Percentiles rank a stretch among this genome's conserved stretches.
Conservation (phyloP, 2,797 vertebrate species). For the Myotis daubentonii region DNA sequence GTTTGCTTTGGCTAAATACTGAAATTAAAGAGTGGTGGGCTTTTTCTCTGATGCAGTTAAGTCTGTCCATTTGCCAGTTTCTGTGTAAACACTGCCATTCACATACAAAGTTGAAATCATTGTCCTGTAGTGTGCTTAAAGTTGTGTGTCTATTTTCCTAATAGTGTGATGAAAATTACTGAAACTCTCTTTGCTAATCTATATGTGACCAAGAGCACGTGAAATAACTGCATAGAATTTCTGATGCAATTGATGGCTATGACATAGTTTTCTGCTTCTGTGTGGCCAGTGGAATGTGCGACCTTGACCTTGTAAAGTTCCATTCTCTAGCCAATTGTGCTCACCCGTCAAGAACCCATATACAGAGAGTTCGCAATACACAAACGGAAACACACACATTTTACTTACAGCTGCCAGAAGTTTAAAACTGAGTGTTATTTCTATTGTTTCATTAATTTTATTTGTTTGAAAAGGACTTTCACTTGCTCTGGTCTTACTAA, state of each 20-base stretch:
- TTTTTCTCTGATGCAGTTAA: background rate
- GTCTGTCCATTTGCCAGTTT: background rate
- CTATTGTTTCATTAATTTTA: constrained; percentile 75
- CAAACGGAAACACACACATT: background rate
- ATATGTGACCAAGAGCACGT: background rate
- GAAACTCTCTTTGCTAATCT: constrained; percentile 17
- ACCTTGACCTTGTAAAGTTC: constrained; percentile 75
- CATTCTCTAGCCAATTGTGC: background rate
- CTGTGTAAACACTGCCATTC: background rate
- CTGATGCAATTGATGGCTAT: background rate
- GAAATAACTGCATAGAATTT: background rate
- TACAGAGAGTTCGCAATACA: background rate
- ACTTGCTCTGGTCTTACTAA: background rate
- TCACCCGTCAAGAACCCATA: background rate
- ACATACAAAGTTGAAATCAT: constrained; percentile 15
- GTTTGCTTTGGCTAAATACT: constrained; percentile 24
- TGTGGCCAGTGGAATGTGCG: constrained; percentile 34
- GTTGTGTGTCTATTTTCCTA: constrained; percentile 32
- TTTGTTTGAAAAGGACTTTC: constrained; percentile 58
- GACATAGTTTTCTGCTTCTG: background rate
- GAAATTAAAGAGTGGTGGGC: background rate
- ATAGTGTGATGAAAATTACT: background rate
- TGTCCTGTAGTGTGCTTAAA: background rate
- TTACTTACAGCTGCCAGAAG: constrained; percentile 41
- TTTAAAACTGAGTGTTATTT: constrained; percentile 58